Percentiles rank a stretch among this genome's conserved stretches.
These are phyloP conservation scores for Aplodontia rufa DNA, from an alignment of 2,113 vertebrate genomes.

Conservation along the genomic window DNA sequence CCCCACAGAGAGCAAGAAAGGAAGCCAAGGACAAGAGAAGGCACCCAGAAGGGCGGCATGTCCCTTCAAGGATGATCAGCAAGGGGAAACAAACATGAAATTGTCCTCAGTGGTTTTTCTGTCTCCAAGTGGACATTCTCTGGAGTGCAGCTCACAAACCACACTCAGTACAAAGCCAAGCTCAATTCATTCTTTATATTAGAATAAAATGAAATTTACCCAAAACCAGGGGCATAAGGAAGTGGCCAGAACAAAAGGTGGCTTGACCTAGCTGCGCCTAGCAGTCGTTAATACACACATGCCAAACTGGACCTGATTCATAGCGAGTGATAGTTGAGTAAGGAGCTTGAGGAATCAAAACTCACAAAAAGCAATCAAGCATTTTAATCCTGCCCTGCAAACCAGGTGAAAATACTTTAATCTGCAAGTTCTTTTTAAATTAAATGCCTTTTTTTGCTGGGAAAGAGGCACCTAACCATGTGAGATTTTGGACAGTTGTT, in stretches of 20 bases:
- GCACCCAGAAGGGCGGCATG: rapidly evolving
- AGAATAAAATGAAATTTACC: not conserved
- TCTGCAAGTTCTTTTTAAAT: not conserved
- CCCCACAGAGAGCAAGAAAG: not conserved
- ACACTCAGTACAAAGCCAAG: not conserved
- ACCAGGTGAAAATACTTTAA: not conserved
- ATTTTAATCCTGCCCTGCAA: not conserved
- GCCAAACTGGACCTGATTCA: not conserved
- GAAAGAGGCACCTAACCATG: not conserved
- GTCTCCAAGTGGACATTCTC: not conserved
- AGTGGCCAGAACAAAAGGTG: not conserved
- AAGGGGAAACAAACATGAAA: not conserved
- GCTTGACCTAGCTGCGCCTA: not conserved
- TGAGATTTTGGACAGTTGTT: not conserved
- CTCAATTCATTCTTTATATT: not conserved
- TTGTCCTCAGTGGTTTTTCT: rapidly evolving
- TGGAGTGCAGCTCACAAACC: not conserved
- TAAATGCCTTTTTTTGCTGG: not conserved
- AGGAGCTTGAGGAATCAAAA: not conserved
- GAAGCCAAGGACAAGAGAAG: rapidly evolving
- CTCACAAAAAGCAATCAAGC: not conserved
- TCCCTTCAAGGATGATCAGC: not conserved
- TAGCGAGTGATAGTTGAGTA: not conserved
- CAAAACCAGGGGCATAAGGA: not conserved
- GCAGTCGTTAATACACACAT: not conserved